These are phyloP conservation scores for Vespertilio murinus DNA, from an alignment of 2,797 vertebrate species.

Conservation along the genomic window DNA sequence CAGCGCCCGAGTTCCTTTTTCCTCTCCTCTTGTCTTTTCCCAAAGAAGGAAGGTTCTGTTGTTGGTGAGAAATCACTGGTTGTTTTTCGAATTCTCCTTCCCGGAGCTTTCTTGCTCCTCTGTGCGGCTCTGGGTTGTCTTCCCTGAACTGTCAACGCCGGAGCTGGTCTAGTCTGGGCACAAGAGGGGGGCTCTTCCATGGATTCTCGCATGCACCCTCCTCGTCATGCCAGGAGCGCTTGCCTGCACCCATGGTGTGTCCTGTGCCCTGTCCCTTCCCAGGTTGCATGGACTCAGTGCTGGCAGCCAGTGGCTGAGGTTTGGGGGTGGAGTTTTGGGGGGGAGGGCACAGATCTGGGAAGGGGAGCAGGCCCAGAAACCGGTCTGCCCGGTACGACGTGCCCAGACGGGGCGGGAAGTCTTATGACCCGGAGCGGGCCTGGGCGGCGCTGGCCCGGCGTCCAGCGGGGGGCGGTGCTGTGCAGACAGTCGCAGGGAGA, in stretches of 20 bases:
- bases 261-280: slow-evolving; percentile 3
- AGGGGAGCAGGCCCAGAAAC: slow-evolving; percentile 25
- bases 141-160: background rate
- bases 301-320: background rate
- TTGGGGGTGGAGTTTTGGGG: too few species aligned
- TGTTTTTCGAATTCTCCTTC: background rate
- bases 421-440: accelerated
- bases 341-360: background rate
- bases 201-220: background rate
- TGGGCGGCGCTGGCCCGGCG: background rate
- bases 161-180: too few species aligned
- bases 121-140: background rate
- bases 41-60: background rate
- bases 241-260: background rate
- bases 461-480: slow-evolving; percentile 69
- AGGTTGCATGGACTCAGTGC: slow-evolving; percentile 35
- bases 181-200: background rate
- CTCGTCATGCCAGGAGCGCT: background rate
- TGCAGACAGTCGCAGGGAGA: background rate
- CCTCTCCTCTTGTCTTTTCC: background rate
- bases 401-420: background rate
- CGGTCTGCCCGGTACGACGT: slow-evolving; percentile 9
- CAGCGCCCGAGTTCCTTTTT: background rate
- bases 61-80: background rate
- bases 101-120: background rate